These are phyloP conservation scores for Atethmia centrago DNA, from an alignment of 2,888 invertebrate genomes.

Conservation along the genomic window DNA sequence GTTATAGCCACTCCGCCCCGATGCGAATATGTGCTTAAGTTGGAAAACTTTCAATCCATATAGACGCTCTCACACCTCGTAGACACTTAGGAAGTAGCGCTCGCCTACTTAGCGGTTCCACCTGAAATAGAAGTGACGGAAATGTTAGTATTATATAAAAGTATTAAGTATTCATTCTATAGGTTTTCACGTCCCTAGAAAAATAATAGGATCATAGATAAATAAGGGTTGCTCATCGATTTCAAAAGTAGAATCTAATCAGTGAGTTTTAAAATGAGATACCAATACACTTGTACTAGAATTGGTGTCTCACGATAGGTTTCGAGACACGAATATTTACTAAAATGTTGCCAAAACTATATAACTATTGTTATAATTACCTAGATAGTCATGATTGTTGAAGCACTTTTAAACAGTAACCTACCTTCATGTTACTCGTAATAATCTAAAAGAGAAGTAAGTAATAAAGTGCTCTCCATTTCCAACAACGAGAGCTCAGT, in stretches of 20 bases:
- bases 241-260: background rate
- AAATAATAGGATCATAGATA: background rate
- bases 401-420: background rate
- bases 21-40: conserved; percentile 55
- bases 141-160: conserved; percentile 6
- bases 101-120: conserved; percentile 57
- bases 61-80: conserved; percentile 51
- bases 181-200: background rate
- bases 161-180: background rate
- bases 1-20: conserved; percentile 9
- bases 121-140: conserved; percentile 16
- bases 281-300: background rate
- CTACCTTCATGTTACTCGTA: background rate
- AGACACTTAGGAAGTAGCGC: conserved; percentile 51
- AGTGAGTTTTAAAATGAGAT: background rate
- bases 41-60: conserved; percentile 59
- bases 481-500: background rate
- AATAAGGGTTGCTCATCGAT: background rate
- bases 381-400: too few relatives aligned
- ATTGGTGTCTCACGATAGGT: background rate
- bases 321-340: background rate
- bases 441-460: conserved; percentile 9
- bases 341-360: background rate
- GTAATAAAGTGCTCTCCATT: background rate
- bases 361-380: too few relatives aligned